These are phyloP conservation scores for Percopsis omiscomaycus DNA, from an alignment of 2,797 vertebrate genomes.

Conservation along the genomic window DNA sequence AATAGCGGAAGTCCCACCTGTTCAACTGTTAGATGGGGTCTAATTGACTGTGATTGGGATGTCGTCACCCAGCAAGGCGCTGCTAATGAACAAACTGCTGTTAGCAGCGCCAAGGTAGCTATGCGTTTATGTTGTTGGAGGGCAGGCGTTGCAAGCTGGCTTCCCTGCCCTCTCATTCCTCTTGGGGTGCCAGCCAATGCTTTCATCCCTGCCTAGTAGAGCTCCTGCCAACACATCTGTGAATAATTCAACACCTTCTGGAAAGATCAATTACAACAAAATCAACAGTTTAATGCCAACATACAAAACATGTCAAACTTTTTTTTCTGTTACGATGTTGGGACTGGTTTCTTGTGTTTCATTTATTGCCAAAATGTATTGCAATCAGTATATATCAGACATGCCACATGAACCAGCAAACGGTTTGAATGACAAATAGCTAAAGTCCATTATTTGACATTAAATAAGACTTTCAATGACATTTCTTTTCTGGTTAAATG, in stretches of 20 bases:
- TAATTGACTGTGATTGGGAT: conserved; percentile 70
- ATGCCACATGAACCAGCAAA: too few relatives aligned
- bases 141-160: conserved; percentile 46
- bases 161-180: conserved; percentile 57
- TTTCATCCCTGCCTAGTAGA: conserved; percentile 66
- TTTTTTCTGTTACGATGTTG: not conserved
- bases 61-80: conserved; percentile 60
- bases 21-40: conserved; percentile 40
- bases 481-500: too few relatives aligned
- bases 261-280: conserved; percentile 53
- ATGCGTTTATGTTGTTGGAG: conserved; percentile 26
- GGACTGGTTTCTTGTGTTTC: too few relatives aligned
- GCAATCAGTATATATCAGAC: too few relatives aligned
- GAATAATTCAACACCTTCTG: conserved; percentile 78
- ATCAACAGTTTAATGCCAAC: conserved; percentile 37
- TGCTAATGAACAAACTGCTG: conserved; percentile 70
- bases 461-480: not conserved
- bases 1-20: conserved; percentile 59
- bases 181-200: conserved; percentile 56
- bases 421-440: too few relatives aligned
- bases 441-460: not conserved
- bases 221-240: conserved; percentile 64
- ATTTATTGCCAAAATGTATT: too few relatives aligned
- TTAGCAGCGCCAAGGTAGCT: conserved; percentile 49
- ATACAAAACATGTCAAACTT: not conserved